Conservation (phyloP, 2,113 vertebrate species). For the Tonatia bakeri region DNA sequence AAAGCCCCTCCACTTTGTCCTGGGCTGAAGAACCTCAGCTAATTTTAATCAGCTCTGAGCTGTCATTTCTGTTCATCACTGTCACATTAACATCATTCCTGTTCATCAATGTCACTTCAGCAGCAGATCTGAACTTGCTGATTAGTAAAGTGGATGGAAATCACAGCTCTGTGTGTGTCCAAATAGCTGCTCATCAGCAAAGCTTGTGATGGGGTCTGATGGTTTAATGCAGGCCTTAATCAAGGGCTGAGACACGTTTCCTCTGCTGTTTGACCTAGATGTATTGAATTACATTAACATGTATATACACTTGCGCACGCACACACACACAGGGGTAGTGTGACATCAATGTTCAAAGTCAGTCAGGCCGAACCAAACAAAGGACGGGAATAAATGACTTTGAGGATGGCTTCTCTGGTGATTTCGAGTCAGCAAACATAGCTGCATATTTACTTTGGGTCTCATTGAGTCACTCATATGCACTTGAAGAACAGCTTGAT, state of each 20-base stretch:
- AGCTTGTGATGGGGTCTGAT: conserved; percentile 79
- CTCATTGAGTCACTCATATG: background rate
- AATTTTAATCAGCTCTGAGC: conserved; percentile 91
- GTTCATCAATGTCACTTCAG: conserved; percentile 89
- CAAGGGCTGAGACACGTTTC: conserved; percentile 75
- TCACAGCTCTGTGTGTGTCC: conserved; percentile 85
- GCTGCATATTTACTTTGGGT: background rate
- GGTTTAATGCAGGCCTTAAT: conserved; percentile 78
- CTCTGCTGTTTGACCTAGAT: conserved; percentile 58
- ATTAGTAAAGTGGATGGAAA: conserved; percentile 91
- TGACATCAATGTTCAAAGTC: conserved; percentile 24
- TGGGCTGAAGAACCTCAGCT: conserved; percentile 78
- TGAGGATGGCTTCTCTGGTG: background rate
- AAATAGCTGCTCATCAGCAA: conserved; percentile 83
- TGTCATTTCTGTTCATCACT: conserved; percentile 87
- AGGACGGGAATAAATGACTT: conserved; percentile 15
- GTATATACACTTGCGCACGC: background rate
- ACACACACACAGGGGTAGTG: background rate
- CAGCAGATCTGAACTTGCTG: conserved; percentile 87
- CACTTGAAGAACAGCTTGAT: background rate
- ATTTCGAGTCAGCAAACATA: background rate
- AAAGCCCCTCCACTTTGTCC: conserved; percentile 45
- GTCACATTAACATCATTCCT: conserved; percentile 88
- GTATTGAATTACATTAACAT: conserved; percentile 54
- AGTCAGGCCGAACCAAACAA: conserved; percentile 43